phyloP scores from a whole-genome alignment of 2,113 vertebrate species.

The Xyliphius kryptos region DNA sequence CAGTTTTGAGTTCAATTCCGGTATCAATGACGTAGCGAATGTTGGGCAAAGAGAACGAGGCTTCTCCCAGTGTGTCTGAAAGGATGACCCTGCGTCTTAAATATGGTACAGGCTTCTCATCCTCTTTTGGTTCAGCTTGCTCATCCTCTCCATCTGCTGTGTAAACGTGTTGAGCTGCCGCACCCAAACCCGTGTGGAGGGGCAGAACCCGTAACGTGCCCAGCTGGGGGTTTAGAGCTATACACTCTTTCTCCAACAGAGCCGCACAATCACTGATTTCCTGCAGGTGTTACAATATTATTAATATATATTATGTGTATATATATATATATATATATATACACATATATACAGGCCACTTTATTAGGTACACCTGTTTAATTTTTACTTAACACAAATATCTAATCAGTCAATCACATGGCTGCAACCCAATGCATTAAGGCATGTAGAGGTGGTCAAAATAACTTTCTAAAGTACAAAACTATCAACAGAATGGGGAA shows the following conservation, averaged over 20 bases:
- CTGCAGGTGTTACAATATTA: no score
- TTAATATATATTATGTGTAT: no score
- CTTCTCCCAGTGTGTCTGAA: slow-evolving; percentile 76
- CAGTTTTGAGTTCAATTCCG: slow-evolving; percentile 81
- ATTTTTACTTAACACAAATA: no score
- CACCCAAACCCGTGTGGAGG: slow-evolving; percentile 64
- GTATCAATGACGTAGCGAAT: slow-evolving; percentile 81
- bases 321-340: no score
- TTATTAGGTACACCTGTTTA: no score
- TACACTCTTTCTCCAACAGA: slow-evolving; percentile 66
- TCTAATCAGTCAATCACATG: no score
- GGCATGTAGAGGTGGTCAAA: no score
- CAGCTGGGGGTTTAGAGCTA: slow-evolving; percentile 62
- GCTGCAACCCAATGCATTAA: no score
- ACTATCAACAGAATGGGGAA: no score
- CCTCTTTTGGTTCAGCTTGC: slow-evolving; percentile 16
- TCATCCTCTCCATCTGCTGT: slow-evolving; percentile 24
- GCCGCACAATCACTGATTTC: slow-evolving; percentile 66
- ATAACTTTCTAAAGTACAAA: no score
- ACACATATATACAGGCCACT: no score
- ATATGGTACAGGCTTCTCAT: slow-evolving; percentile 9
- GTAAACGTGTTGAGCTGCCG: slow-evolving; percentile 67
- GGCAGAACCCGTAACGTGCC: slow-evolving; percentile 66
- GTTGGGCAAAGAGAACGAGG: slow-evolving; percentile 75
- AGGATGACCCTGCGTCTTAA: slow-evolving; percentile 69